Base-by-base conservation (phyloP, 2,888 invertebrate species). In the Volucella inanis region DNA sequence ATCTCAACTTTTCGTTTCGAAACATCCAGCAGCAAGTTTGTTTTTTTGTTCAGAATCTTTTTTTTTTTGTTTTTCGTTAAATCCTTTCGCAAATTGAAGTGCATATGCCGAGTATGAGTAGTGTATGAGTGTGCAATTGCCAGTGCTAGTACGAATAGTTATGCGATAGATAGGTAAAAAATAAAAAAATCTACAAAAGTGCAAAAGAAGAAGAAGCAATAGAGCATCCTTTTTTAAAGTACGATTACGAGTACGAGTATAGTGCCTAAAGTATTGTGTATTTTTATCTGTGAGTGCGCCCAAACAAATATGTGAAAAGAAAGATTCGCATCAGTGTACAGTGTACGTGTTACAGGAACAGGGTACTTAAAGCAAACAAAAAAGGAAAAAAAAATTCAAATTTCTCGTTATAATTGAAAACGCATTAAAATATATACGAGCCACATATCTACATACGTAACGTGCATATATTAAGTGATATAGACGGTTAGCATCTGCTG, bases 1-100 rank as follows among this genome's bases (percentile, higher is more conserved):
- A 78, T 80, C 67, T 61, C 61, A 80, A 79, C 79, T 45, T 61
- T 79, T 65, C 74, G 22, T 15, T 4, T 43, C 49, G 43, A 45
- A 12, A 18, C 52, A 49, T 64, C 39, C 57, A 15, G 22, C 43
- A 49, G 50, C 47, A 38, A 54, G n/a, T 75, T 57, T 41, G 47
- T 41, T 12, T 38, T 47, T 72, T 61, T 50, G 31, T 31, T 31
- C 31, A 31, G 31, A 31, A 31, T 31, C 6, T 38, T 65, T 67
- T 47, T 59, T 83, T 64, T 47, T 59, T 83, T 64, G n/a, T 79
- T 49, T 80, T 75, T 80, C 75, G 70, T 76, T 71, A 65, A 75
- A 76, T 84, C 84, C 80, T 80, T 84, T 80, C 62, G 10, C 43
- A 65, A 65, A 76, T 80, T 76, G 75, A 71, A 75, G 84, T 84